Percentiles rank a stretch among this genome's conserved stretches.
These are phyloP conservation scores for Mustela lutreola DNA, from an alignment of 2,113 vertebrate species.

Conservation along the genomic window DNA sequence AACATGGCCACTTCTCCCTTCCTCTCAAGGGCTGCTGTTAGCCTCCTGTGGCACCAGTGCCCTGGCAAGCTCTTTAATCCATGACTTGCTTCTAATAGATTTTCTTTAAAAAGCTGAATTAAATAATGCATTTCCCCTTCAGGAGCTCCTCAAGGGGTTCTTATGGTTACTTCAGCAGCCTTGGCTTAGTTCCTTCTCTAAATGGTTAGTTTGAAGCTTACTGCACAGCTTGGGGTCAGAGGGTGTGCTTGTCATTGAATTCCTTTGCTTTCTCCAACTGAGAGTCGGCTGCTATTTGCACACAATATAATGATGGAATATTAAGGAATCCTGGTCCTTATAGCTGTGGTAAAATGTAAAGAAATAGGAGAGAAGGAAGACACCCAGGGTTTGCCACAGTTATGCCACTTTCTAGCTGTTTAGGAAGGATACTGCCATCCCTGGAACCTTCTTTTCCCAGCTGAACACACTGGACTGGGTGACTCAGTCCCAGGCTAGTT, in stretches of 20 bases:
- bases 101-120: conserved; percentile 8
- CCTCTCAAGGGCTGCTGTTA: not conserved
- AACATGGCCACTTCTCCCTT: not conserved
- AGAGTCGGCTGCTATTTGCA: not conserved
- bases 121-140: not conserved
- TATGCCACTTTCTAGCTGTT: not conserved
- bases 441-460: not conserved
- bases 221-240: not conserved
- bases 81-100: not conserved
- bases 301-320: not conserved
- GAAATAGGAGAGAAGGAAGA: not conserved
- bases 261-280: not conserved
- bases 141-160: not conserved
- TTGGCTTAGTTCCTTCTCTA: not conserved
- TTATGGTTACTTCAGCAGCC: not conserved
- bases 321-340: not conserved
- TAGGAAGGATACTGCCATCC: not conserved
- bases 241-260: not conserved
- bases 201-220: not conserved
- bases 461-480: not conserved
- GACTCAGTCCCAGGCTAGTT: not conserved
- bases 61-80: not conserved
- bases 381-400: not conserved
- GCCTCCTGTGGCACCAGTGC: not conserved
- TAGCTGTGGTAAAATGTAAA: not conserved